These are phyloP conservation scores for Aleiodes sp. DNA, from an alignment of 1,140 invertebrate genomes.

Conservation along the genomic window DNA sequence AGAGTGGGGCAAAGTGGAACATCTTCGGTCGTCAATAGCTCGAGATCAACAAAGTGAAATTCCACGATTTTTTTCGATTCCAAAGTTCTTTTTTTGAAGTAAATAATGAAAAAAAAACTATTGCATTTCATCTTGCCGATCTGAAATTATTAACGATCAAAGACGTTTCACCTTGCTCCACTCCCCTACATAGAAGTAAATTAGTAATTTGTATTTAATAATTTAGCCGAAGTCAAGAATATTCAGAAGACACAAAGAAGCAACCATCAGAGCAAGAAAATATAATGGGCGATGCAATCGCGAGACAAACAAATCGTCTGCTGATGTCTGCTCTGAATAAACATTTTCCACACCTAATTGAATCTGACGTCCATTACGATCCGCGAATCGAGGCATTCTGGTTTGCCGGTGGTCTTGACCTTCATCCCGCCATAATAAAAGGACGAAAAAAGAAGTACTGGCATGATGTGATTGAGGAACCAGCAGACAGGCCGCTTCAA, in stretches of 20 bases:
- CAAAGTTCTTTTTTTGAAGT: no score
- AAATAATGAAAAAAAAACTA: no score
- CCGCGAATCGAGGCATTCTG: conserved; percentile 84
- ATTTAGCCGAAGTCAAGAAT: conserved; percentile 46
- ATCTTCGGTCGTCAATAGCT: no score
- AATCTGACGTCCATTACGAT: conserved; percentile 75
- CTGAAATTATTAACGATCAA: neutral
- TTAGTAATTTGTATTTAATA: conserved; percentile 32
- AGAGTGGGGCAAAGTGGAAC: no score
- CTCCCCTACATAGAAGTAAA: no score
- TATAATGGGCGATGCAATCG: conserved; percentile 64
- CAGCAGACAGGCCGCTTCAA: conserved; percentile 73
- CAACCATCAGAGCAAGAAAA: conserved; percentile 43
- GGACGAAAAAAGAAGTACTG: conserved; percentile 29
- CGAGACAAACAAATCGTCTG: conserved; percentile 76
- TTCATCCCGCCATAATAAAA: conserved; percentile 62
- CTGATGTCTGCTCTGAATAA: conserved; percentile 69
- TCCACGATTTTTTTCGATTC: no score
- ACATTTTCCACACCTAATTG: conserved; percentile 70
- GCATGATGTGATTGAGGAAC: conserved; percentile 61
- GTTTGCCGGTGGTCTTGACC: conserved; percentile 75
- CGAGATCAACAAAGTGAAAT: no score
- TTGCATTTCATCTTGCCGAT: no score
- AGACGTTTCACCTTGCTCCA: conserved; percentile 1
- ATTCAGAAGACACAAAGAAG: conserved; percentile 55